Conservation (phyloP, 2,888 invertebrate genomes). For the Folsomia candida region DNA sequence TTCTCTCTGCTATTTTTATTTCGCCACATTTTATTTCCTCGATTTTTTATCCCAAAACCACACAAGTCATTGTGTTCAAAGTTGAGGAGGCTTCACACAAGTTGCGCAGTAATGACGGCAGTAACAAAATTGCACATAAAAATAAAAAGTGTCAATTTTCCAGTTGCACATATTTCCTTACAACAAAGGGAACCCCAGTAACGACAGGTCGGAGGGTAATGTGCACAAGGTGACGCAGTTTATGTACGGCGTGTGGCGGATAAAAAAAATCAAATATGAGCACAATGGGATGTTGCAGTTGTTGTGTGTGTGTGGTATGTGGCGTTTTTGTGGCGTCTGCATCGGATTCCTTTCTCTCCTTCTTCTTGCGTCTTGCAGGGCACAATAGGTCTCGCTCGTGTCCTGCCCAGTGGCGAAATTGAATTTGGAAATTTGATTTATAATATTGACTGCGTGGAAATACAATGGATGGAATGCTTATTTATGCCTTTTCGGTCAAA, state of each 20-base stretch:
- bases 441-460: not conserved
- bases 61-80: not conserved
- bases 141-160: too few relatives aligned
- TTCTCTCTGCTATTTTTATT: not conserved
- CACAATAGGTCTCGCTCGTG: not conserved
- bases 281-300: not conserved
- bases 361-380: not conserved
- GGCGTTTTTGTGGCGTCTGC: not conserved
- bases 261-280: not conserved
- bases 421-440: slow-evolving; percentile 3
- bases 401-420: not conserved
- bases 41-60: not conserved
- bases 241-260: too few relatives aligned
- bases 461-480: not conserved
- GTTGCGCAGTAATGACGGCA: too few relatives aligned
- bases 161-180: too few relatives aligned
- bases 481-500: too few relatives aligned
- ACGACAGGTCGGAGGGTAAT: too few relatives aligned
- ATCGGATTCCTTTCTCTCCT: not conserved
- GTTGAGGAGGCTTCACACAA: too few relatives aligned
- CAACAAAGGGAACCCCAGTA: too few relatives aligned
- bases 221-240: too few relatives aligned
- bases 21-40: not conserved
- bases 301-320: not conserved
- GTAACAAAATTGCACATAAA: too few relatives aligned